Base-by-base conservation (phyloP, 1,140 invertebrate genomes). In the Philotrypesis tridentata region DNA sequence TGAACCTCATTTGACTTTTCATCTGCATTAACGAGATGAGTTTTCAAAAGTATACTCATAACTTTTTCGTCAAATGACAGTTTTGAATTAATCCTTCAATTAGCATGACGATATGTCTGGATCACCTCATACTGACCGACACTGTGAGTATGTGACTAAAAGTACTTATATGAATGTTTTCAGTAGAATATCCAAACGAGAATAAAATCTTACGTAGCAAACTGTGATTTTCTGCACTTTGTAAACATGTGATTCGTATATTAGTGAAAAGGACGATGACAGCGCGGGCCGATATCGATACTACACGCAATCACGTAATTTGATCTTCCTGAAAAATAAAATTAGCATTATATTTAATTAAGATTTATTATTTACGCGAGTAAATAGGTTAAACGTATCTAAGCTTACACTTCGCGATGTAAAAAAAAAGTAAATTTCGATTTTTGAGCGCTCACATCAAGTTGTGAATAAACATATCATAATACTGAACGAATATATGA, bases 401-500 rank as follows among this genome's bases (percentile, higher is more conserved):
- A 86, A 87, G 82, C 79, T 84, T 84, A 86, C 65, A 83, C 82
- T 73, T 79, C 14, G 68, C 73, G 14, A 33, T 37, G 6, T 68
- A 55, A 60, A 76, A n/a, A 33, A 73, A 77, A 72, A 85, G 37
- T 81, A 82, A 77, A 88, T 85, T 86, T 89, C 85, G 87, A 87
- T 84, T 90, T n/a, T 84, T 89, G 91, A 91, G 87, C 89, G 91
- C 91, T 92, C 91, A 92, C 91, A 91, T 92, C 90, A 90, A 90
- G 90, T 92, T 91, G 91, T 92, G 91, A 92, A 92, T 91, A 91
- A 91, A 92, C 91, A 92, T 92, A 92, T 92, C 91, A 91, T n/a
- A n/a, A n/a, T 91, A 91, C 85, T 82, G 86, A 90, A 89, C 86
- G 89, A 89, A 90, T 91, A 90, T 91, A 92, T 90, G 89, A 79